Conservation (phyloP, 2,888 invertebrate genomes). For the Podotricha telesiphe region DNA sequence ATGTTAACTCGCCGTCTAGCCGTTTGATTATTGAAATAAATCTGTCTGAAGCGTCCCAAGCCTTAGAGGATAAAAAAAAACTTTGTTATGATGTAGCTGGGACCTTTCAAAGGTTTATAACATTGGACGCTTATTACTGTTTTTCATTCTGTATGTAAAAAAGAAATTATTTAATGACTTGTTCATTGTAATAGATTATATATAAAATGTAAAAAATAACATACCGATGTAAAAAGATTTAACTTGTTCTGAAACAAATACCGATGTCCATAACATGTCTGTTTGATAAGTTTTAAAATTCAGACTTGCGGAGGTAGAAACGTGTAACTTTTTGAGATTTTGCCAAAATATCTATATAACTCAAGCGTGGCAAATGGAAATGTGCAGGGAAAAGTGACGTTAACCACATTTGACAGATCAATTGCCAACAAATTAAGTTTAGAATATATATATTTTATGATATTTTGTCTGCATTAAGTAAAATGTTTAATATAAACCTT, state of each 20-base stretch:
- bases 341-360: constrained; percentile 52
- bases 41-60: constrained; percentile 38
- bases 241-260: constrained; percentile 19
- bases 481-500: no score
- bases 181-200: background rate
- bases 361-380: constrained; percentile 43
- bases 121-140: background rate
- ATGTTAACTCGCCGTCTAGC: constrained; percentile 69
- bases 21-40: constrained; percentile 54
- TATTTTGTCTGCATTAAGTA: background rate
- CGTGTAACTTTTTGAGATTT: constrained; percentile 50
- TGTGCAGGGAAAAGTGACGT: constrained; percentile 39
- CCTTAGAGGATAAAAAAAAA: constrained; percentile 20
- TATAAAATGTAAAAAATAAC: background rate
- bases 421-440: constrained; percentile 36
- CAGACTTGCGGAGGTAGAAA: constrained; percentile 42
- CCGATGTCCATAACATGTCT: constrained; percentile 21
- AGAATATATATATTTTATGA: background rate
- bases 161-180: background rate
- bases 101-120: background rate
- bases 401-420: constrained; percentile 37
- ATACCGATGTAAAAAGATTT: background rate
- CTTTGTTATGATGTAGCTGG: background rate
- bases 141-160: background rate
- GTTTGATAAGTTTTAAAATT: constrained; percentile 46